phyloP scores from a whole-genome alignment of 2,888 invertebrate genomes.

The Eurytoma californica region DNA sequence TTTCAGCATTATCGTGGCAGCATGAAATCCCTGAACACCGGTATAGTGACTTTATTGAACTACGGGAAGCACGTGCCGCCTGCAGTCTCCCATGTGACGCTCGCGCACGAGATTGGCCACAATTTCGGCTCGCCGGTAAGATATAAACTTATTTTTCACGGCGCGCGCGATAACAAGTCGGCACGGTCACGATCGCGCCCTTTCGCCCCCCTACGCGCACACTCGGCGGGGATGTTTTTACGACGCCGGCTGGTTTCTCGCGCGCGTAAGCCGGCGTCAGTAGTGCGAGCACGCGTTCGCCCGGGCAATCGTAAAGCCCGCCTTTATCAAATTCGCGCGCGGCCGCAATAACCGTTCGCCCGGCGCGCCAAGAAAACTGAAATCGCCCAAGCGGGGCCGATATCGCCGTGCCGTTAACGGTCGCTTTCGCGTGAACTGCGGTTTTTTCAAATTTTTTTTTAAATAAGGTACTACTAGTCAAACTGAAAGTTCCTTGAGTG shows the following conservation, averaged over 20 bases:
- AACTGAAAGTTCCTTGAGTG: too few relatives aligned
- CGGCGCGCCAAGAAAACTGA: conserved; percentile 10
- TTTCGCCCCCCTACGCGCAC: not conserved
- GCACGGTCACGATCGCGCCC: not conserved
- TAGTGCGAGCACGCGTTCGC: conserved; percentile 23
- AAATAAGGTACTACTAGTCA: too few relatives aligned
- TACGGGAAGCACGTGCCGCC: conserved; percentile 98
- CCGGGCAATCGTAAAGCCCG: not conserved
- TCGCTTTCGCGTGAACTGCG: conserved; percentile 5
- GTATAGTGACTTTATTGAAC: conserved; percentile 97
- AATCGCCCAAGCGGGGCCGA: not conserved
- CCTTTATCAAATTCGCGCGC: not conserved
- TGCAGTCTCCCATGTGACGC: conserved; percentile 97
- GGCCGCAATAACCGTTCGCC: not conserved
- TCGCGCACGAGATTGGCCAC: conserved; percentile 99
- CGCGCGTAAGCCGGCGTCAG: not conserved
- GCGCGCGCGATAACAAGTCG: not conserved
- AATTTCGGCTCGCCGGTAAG: conserved; percentile 98
- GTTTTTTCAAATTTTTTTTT: too few relatives aligned
- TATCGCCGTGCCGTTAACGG: not conserved
- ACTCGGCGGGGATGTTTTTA: not conserved
- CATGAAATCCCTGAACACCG: conserved; percentile 96
- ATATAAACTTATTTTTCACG: conserved; percentile 40
- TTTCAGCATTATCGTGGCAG: conserved; percentile 95
- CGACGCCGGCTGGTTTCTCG: not conserved